Evolutionary conservation across 2,113 vertebrate species (phyloP), one percentile per base, ranked within the genome.

Genomic region (Pipra filicauda): DNA sequence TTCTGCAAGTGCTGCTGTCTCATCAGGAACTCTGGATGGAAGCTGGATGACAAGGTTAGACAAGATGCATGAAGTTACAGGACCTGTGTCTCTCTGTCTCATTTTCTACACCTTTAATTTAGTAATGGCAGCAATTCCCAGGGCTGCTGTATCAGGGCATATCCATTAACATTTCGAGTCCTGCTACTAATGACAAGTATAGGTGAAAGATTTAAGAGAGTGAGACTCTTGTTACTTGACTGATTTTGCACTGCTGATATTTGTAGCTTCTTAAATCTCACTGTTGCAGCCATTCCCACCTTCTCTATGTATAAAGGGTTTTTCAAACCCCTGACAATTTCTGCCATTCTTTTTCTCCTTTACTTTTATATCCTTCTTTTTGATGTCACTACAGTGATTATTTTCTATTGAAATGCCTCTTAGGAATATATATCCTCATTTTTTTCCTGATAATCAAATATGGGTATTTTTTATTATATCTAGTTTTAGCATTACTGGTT

Each of bases 151-250:
- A 16, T 15, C 41, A 79, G 48, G 39, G 26, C 54, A 70, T 44
- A 21, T 48, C 83, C 81, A 89, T 93, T 91, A 88, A 83, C 64
- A 58, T 95, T 91, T 93, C 59, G 28, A 66, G 62, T 70, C 46
- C 51, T 83, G 74, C 16, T 72, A 4, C 51, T 81, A 81, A 88
- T 75, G 86, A 59, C 79, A 89, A 51, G 24, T 44, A 22, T 5
- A 70, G 88, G 78, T 85, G 85, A 92, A 80, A 92, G 67, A 93
- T 90, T 92, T 83, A 66, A 65, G 62, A 79, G 58, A 51, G 35
- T 28, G 59, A 46, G 59, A 43, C 58, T 61, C 59, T 65, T 21
- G 14, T 28, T 86, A 69, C 71, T 70, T 87, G 46, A 37, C 75
- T 70, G 75, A 62, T 55, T 93, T 94, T 93, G 28, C 58, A 76